phyloP scores from a whole-genome alignment of 1,140 invertebrate species.

The Trichonephila clavata region DNA sequence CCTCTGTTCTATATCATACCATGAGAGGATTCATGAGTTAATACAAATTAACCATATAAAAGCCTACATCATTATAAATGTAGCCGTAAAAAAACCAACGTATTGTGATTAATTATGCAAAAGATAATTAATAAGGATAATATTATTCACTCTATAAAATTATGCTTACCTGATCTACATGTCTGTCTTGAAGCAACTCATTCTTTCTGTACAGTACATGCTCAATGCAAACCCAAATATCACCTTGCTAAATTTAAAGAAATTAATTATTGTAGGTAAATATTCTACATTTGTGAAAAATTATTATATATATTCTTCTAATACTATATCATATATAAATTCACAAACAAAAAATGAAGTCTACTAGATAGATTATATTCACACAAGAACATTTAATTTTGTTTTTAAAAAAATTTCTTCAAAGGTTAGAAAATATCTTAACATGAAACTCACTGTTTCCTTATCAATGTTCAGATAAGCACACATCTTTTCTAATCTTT shows the following conservation, averaged over 20 bases:
- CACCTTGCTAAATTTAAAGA: slow-evolving; percentile 20
- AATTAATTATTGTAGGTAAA: neutral
- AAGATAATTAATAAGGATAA: too few relatives aligned
- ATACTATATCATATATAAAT: neutral
- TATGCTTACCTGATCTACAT: slow-evolving; percentile 57
- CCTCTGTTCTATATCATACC: too few relatives aligned
- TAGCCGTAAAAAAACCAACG: too few relatives aligned
- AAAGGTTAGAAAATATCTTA: neutral
- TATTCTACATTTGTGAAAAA: neutral
- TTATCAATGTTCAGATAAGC: slow-evolving; percentile 19
- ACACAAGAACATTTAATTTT: too few relatives aligned
- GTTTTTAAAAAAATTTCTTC: too few relatives aligned
- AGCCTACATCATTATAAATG: too few relatives aligned
- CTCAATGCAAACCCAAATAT: slow-evolving; percentile 69
- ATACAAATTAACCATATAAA: too few relatives aligned
- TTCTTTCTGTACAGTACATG: slow-evolving; percentile 63
- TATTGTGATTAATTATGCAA: too few relatives aligned
- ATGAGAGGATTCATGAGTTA: too few relatives aligned
- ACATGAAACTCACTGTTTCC: slow-evolving; percentile 51
- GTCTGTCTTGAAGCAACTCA: slow-evolving; percentile 47
- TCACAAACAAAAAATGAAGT: neutral
- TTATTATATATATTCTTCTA: too few relatives aligned
- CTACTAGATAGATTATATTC: too few relatives aligned
- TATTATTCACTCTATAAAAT: too few relatives aligned
- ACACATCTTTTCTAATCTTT: slow-evolving; percentile 56